A percentile compares a stretch with the other conserved stretches of the same genome.
These are phyloP conservation scores for Micoletzkya japonica DNA, from an alignment of 2,888 invertebrate species.

Conservation along the genomic window DNA sequence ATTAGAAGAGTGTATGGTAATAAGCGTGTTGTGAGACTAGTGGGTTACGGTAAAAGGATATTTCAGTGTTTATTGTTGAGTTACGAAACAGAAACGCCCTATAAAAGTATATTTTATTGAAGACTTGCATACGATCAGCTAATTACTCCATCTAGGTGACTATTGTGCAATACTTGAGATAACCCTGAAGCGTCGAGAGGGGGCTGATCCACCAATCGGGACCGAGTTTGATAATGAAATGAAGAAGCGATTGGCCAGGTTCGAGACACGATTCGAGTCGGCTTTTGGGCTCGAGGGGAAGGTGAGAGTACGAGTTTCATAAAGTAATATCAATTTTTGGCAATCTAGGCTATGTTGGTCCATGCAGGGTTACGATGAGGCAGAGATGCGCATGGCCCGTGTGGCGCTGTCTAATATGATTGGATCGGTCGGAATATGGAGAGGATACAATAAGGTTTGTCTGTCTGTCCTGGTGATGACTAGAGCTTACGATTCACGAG, in stretches of 20 bases:
- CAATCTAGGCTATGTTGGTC: neutral
- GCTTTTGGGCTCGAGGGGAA: slow-evolving; percentile 78
- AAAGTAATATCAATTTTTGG: neutral
- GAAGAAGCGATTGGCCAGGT: slow-evolving; percentile 71
- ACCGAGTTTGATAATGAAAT: slow-evolving; percentile 74
- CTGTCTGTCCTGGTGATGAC: too few species aligned
- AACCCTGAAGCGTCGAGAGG: slow-evolving; percentile 32
- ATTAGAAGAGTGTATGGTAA: neutral
- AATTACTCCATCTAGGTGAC: neutral
- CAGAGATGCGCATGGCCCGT: slow-evolving; percentile 76
- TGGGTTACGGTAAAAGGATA: neutral
- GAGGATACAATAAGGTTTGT: slow-evolving; percentile 83
- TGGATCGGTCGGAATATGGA: slow-evolving; percentile 95
- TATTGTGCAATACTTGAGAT: neutral
- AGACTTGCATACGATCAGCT: neutral
- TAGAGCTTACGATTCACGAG: too few species aligned
- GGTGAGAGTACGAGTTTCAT: too few species aligned
- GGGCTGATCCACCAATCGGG: slow-evolving; percentile 67
- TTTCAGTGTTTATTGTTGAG: neutral
- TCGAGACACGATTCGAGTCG: slow-evolving; percentile 80
- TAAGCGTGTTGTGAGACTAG: neutral
- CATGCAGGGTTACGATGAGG: slow-evolving; percentile 62
- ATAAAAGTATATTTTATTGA: neutral
- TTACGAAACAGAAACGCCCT: too few species aligned
- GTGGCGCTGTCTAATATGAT: slow-evolving; percentile 89